Percentiles rank a stretch among this genome's conserved stretches.
Evolutionary conservation across 2,113 vertebrate genomes (phyloP).

Genomic region (Macquaria australasica): DNA sequence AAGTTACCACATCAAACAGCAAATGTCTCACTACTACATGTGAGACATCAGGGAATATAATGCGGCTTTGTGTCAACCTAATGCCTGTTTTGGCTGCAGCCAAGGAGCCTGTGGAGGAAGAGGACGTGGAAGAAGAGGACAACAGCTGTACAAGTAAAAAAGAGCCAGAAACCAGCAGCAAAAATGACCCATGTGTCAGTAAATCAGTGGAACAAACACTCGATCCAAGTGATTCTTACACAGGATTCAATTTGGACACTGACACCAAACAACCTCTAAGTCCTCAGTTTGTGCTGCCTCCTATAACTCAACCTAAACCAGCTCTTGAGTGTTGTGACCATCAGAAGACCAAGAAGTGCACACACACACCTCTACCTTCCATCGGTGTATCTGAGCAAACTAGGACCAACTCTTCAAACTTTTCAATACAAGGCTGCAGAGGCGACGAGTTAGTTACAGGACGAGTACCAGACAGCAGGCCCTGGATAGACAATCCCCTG

Average conservation of each 20-base stretch:
- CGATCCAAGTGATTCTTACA: not conserved
- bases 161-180: conserved; percentile 9
- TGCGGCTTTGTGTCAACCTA: conserved; percentile 72
- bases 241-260: not conserved
- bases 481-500: conserved; percentile 34
- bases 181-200: not conserved
- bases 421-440: not conserved
- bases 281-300: conserved; percentile 20
- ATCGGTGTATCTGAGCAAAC: conserved; percentile 35
- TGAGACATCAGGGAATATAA: conserved; percentile 33
- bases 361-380: conserved; percentile 14
- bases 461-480: conserved; percentile 8
- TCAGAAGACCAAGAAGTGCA: not conserved
- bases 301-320: conserved; percentile 15
- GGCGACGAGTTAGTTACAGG: not conserved
- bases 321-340: not conserved
- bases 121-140: conserved; percentile 1
- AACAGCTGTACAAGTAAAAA: not conserved
- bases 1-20: not conserved
- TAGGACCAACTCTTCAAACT: not conserved
- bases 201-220: conserved; percentile 17
- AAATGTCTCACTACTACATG: conserved; percentile 13
- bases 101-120: conserved; percentile 34
- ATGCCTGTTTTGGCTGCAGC: conserved; percentile 66
- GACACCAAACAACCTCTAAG: not conserved